A percentile compares a stretch with the other conserved stretches of the same genome.
Evolutionary conservation across 2,888 invertebrate genomes (phyloP).

Genomic region (Lycia hirtaria): DNA sequence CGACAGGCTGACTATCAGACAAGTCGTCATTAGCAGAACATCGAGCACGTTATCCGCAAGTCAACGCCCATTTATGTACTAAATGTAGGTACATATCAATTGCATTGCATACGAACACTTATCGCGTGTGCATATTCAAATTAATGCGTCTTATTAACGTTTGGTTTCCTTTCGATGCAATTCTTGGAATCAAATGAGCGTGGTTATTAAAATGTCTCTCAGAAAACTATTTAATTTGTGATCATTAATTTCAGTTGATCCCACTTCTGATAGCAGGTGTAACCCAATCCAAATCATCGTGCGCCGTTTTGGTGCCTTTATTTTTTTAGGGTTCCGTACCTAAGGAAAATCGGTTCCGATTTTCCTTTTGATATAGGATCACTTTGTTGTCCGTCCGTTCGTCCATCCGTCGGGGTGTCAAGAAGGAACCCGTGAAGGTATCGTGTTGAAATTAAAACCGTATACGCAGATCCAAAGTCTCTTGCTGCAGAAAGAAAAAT

Average conservation of each 20-base stretch:
- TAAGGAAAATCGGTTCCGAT: too few species aligned
- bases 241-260: constrained; percentile 7
- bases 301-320: too few species aligned
- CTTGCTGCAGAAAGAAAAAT: too few species aligned
- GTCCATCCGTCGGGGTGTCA: too few species aligned
- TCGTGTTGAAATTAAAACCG: too few species aligned
- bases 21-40: constrained; percentile 40
- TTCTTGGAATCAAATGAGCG: constrained; percentile 21
- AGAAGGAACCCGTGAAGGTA: too few species aligned
- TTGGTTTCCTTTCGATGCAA: constrained; percentile 20
- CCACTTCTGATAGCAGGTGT: constrained; percentile 11
- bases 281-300: background rate
- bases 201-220: constrained; percentile 7
- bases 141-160: constrained; percentile 34
- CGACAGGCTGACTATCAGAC: constrained; percentile 14
- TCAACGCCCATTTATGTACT: constrained; percentile 48
- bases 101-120: constrained; percentile 31
- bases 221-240: constrained; percentile 5
- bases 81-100: constrained; percentile 36
- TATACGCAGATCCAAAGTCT: too few species aligned
- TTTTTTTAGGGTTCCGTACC: too few species aligned
- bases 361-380: too few species aligned
- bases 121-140: constrained; percentile 32
- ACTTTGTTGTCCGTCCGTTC: too few species aligned
- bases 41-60: constrained; percentile 46